phyloP scores from a whole-genome alignment of 2,113 vertebrate genomes.

The Xenus cinereus region DNA sequence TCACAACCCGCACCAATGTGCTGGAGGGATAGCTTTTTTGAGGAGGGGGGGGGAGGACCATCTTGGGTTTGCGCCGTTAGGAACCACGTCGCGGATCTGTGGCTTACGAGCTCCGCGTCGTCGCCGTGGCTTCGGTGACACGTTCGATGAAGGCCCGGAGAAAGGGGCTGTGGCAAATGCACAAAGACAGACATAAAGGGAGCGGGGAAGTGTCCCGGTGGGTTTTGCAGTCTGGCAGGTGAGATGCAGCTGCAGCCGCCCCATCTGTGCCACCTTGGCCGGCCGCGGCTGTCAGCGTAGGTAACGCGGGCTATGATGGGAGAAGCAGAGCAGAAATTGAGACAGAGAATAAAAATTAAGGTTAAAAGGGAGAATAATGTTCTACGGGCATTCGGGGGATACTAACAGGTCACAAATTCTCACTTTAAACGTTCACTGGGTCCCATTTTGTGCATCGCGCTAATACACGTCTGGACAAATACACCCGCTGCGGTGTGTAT shows the following conservation, averaged over 20 bases:
- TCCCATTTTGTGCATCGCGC: conserved; percentile 25
- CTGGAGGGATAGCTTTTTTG: not conserved
- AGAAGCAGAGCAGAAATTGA: conserved; percentile 70
- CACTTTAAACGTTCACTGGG: conserved; percentile 42
- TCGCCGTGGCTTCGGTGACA: conserved; percentile 18
- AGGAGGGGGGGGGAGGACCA: not conserved
- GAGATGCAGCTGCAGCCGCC: conserved; percentile 72
- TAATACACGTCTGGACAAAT: conserved; percentile 53
- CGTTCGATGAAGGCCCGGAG: conserved; percentile 59
- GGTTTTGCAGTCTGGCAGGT: conserved; percentile 74
- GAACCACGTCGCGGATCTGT: not conserved
- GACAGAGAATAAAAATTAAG: conserved; percentile 65
- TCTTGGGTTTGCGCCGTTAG: not conserved
- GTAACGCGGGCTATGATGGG: conserved; percentile 58
- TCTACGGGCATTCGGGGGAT: conserved; percentile 54
- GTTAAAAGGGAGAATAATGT: conserved; percentile 61
- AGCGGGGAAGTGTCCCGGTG: conserved; percentile 63
- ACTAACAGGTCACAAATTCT: conserved; percentile 65
- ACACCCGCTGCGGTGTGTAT: not conserved
- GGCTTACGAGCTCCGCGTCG: not conserved
- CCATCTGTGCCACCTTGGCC: conserved; percentile 76
- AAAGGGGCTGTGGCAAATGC: conserved; percentile 70
- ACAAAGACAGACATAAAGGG: conserved; percentile 72
- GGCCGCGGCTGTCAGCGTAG: conserved; percentile 54
- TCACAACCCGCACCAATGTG: not conserved